Evolutionary conservation across 1,140 invertebrate species (phyloP).

Genomic region (Lucilia sericata): DNA sequence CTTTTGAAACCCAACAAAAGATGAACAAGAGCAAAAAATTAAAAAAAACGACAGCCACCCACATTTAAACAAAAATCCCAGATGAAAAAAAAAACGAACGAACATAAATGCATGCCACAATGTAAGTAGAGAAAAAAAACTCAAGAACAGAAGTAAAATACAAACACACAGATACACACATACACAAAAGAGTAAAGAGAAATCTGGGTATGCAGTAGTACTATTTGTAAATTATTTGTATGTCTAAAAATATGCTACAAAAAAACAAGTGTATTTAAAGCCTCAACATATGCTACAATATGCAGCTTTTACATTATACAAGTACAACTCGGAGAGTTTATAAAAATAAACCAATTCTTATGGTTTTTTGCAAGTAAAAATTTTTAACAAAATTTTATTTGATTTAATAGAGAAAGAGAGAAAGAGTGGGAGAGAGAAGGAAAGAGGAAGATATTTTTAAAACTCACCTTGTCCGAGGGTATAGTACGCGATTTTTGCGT

Average conservation of each 20-base stretch:
- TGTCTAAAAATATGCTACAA: slow-evolving; percentile 19
- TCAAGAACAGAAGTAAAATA: neutral
- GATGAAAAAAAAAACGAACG: slow-evolving; percentile 9
- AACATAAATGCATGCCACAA: neutral
- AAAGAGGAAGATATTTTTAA: neutral
- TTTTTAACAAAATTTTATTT: no score
- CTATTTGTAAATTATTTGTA: neutral
- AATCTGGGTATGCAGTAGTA: no score
- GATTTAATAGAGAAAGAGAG: neutral
- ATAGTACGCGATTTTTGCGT: slow-evolving; percentile 58
- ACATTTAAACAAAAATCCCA: neutral
- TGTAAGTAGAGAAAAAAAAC: neutral
- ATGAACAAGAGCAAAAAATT: neutral
- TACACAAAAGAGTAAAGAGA: neutral
- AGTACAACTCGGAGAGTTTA: no score
- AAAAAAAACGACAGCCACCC: neutral
- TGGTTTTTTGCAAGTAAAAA: no score
- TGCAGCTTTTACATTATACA: no score
- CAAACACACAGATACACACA: no score
- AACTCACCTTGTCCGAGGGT: slow-evolving; percentile 60
- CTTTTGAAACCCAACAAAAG: neutral
- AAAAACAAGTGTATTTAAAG: slow-evolving; percentile 1
- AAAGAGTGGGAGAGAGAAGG: neutral
- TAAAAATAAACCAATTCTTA: no score
- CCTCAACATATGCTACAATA: neutral